Percentiles rank a stretch among this genome's conserved stretches.
Evolutionary conservation across 2,888 invertebrate genomes (phyloP).

Genomic region (Phragmatobia fuliginosa): DNA sequence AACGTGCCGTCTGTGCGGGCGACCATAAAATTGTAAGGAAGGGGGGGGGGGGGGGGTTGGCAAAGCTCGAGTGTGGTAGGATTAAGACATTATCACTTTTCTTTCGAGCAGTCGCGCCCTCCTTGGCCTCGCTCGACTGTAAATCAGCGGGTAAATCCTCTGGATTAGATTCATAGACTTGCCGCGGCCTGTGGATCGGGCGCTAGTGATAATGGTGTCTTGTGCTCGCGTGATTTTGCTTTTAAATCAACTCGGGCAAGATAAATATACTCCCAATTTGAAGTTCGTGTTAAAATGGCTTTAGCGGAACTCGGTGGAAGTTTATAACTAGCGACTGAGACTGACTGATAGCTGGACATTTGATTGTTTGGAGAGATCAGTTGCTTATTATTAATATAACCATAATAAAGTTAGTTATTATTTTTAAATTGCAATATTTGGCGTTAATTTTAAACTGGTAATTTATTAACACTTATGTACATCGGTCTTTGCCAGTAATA

Average conservation of each 20-base stretch:
- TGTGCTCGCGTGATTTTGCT: constrained; percentile 85
- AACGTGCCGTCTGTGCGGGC: constrained; percentile 84
- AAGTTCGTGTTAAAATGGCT: constrained; percentile 79
- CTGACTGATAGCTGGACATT: constrained; percentile 75
- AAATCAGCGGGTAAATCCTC: constrained; percentile 87
- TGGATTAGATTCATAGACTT: constrained; percentile 87
- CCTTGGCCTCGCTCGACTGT: constrained; percentile 78
- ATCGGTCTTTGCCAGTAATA: too few relatives aligned
- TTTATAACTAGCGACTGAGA: constrained; percentile 76
- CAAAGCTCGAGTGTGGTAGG: constrained; percentile 85
- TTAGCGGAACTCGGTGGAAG: constrained; percentile 69
- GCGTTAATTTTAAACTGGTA: too few relatives aligned
- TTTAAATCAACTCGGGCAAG: constrained; percentile 84
- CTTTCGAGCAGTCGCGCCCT: constrained; percentile 85
- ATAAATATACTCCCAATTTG: constrained; percentile 83
- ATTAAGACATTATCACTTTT: constrained; percentile 90
- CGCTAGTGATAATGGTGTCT: constrained; percentile 82
- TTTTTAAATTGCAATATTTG: background rate
- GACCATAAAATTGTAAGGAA: constrained; percentile 83
- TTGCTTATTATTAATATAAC: too few relatives aligned
- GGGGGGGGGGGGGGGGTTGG: constrained; percentile 55
- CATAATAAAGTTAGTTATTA: background rate
- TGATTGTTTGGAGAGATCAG: constrained; percentile 12
- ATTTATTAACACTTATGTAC: too few relatives aligned
- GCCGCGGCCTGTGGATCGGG: constrained; percentile 83